Conservation (phyloP, 2,113 vertebrate species). For the Hemiprocne comata region DNA sequence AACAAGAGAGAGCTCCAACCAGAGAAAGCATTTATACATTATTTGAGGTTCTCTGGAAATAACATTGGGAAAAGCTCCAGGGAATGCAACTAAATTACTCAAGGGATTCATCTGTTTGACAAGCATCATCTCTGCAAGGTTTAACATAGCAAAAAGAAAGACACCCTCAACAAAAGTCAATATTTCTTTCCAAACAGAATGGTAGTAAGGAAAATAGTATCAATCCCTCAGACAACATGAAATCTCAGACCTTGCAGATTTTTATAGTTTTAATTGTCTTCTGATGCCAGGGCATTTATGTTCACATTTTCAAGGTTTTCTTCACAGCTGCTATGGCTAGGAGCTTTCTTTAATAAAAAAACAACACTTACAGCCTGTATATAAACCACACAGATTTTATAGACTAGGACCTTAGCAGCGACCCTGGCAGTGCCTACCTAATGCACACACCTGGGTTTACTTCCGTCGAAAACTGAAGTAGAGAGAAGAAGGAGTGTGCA, state of each 20-base stretch:
- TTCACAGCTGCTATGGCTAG: not conserved
- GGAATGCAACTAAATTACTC: constrained; percentile 8
- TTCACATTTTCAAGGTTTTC: not conserved
- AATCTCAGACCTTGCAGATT: not conserved
- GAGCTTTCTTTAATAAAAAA: not conserved
- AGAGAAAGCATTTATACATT: not conserved
- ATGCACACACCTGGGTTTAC: not conserved
- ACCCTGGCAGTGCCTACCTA: not conserved
- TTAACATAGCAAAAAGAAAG: not conserved
- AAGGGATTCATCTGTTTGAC: constrained; percentile 17
- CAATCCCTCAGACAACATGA: not conserved
- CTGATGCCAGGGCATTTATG: not conserved
- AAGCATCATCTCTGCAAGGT: not conserved
- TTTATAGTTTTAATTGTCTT: not conserved
- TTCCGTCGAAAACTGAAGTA: not conserved
- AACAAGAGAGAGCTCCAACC: not conserved
- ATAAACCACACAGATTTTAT: not conserved
- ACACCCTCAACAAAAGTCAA: not conserved
- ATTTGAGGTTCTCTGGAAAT: constrained; percentile 15
- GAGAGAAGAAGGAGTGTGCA: not conserved
- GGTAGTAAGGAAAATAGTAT: not conserved
- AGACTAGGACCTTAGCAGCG: not conserved
- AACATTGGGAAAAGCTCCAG: constrained; percentile 6
- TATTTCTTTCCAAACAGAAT: not conserved
- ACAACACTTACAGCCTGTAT: not conserved